phyloP scores from a whole-genome alignment of 2,888 invertebrate genomes.

The Pogonocherus hispidulus region DNA sequence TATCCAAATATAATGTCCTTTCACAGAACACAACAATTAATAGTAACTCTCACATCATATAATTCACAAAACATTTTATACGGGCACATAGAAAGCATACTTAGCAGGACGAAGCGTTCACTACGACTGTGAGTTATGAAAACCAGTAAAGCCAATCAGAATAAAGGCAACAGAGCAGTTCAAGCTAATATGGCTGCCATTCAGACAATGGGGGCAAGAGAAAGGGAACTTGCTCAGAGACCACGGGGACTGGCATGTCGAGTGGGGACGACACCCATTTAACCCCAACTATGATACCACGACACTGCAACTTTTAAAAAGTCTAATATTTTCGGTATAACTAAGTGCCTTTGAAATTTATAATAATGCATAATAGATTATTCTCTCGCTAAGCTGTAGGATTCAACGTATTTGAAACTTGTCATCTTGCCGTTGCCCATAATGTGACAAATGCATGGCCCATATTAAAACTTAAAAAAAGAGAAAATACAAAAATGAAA shows the following conservation, averaged over 20 bases:
- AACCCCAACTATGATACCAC: constrained; percentile 63
- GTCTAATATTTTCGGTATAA: constrained; percentile 40
- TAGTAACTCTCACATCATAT: constrained; percentile 57
- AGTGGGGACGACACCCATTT: constrained; percentile 63
- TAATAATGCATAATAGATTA: not conserved
- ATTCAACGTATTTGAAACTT: not conserved
- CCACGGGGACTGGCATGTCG: constrained; percentile 59
- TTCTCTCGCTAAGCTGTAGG: not conserved
- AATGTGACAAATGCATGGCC: too few relatives aligned
- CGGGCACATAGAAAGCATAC: constrained; percentile 57
- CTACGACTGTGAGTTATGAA: constrained; percentile 66
- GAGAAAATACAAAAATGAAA: too few relatives aligned
- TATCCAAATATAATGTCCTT: constrained; percentile 49
- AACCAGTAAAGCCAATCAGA: constrained; percentile 69
- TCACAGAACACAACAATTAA: constrained; percentile 50
- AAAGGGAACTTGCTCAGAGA: constrained; percentile 65
- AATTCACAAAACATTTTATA: constrained; percentile 60
- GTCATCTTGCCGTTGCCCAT: not conserved
- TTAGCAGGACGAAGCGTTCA: constrained; percentile 59
- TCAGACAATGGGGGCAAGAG: constrained; percentile 68
- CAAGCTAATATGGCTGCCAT: constrained; percentile 70
- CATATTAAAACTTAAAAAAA: too few relatives aligned
- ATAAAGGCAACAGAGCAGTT: constrained; percentile 68
- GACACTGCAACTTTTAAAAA: constrained; percentile 50
- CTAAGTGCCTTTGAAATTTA: constrained; percentile 4